These are phyloP conservation scores for Drosophila takahashii DNA, from an alignment of 1,140 invertebrate genomes.

Conservation along the genomic window DNA sequence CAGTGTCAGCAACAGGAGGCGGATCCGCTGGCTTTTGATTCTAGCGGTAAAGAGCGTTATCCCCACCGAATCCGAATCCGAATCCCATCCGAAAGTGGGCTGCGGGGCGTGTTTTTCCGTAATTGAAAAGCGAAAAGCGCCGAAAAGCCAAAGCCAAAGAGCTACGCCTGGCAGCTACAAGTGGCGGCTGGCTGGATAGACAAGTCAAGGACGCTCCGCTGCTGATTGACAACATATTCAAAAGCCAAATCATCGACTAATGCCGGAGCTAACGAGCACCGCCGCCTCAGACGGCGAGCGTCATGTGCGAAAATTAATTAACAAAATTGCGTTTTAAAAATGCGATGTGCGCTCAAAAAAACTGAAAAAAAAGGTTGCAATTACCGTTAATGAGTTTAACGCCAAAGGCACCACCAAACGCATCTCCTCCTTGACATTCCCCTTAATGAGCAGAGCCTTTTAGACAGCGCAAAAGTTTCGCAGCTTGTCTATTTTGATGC, in stretches of 20 bases:
- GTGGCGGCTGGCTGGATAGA: slow-evolving; percentile 14
- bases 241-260: slow-evolving; percentile 62
- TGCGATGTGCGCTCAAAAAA: slow-evolving; percentile 29
- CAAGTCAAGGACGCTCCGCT: slow-evolving; percentile 39
- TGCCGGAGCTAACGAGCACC: slow-evolving; percentile 58
- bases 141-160: slow-evolving; percentile 44
- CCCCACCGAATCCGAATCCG: slow-evolving; percentile 24
- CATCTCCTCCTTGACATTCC: slow-evolving; percentile 34
- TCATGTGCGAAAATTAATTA: slow-evolving; percentile 81
- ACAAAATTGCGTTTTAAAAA: slow-evolving; percentile 74
- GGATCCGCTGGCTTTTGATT: slow-evolving; percentile 32
- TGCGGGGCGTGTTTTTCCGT: slow-evolving; percentile 42
- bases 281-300: slow-evolving; percentile 18
- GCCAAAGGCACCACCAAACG: slow-evolving; percentile 70
- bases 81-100: slow-evolving; percentile 1
- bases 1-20: slow-evolving; percentile 74
- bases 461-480: slow-evolving; percentile 48
- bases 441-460: slow-evolving; percentile 67
- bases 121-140: slow-evolving; percentile 75
- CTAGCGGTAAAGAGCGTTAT: slow-evolving; percentile 39
- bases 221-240: slow-evolving; percentile 74
- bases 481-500: slow-evolving; percentile 55
- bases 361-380: slow-evolving; percentile 73
- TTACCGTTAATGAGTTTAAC: slow-evolving; percentile 83
- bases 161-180: slow-evolving; percentile 29